Evolutionary conservation across 2,113 vertebrate genomes (phyloP).

Genomic region (Alaudala cheleensis): DNA sequence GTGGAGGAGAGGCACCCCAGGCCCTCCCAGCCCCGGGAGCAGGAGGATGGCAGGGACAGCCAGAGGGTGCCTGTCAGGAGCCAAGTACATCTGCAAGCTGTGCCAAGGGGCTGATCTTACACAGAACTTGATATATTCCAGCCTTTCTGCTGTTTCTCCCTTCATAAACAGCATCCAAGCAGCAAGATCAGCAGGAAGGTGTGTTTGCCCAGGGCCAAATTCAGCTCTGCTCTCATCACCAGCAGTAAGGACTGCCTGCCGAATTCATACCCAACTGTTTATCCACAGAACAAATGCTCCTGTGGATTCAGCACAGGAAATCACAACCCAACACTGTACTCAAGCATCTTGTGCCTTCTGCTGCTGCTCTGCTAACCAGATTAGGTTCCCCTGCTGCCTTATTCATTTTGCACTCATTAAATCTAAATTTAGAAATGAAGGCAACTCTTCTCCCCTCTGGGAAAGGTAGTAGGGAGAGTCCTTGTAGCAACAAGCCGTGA

Average conservation of each 20-base stretch:
- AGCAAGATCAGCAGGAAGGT: not conserved
- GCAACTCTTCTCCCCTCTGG: constrained; percentile 16
- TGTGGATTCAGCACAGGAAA: constrained; percentile 9
- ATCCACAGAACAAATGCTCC: not conserved
- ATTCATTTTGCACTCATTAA: constrained; percentile 42
- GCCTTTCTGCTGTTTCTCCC: not conserved
- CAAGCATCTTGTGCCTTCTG: constrained; percentile 12
- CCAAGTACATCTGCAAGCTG: not conserved
- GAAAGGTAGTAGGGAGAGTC: not conserved
- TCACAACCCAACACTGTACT: not conserved
- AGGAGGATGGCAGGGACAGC: not conserved
- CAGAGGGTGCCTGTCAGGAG: not conserved
- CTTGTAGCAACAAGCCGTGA: not conserved
- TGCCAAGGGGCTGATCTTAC: not conserved
- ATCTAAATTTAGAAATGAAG: constrained; percentile 55
- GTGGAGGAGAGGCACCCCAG: not conserved
- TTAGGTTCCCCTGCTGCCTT: constrained; percentile 30
- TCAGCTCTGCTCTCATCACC: constrained; percentile 9
- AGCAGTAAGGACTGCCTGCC: not conserved
- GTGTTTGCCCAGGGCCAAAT: constrained; percentile 39
- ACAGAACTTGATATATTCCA: not conserved
- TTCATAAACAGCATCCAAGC: not conserved
- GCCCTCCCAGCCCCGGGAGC: not conserved
- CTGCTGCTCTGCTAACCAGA: constrained; percentile 24
- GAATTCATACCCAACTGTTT: not conserved